Conservation (phyloP, 1,140 invertebrate genomes). For the Drosophila bifasciata region DNA sequence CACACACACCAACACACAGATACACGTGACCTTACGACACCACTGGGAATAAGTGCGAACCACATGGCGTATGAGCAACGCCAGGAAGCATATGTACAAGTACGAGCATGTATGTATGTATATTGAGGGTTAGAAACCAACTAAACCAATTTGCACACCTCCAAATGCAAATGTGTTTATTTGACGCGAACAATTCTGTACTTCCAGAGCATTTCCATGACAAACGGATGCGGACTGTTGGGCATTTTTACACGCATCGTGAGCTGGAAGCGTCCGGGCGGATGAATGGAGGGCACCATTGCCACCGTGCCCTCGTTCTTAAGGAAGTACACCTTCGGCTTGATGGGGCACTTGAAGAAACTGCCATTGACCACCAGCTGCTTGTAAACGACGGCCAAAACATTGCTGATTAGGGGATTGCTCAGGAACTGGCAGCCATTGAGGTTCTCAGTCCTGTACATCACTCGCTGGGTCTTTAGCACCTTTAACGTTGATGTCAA, state of each 20-base stretch:
- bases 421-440: constrained; percentile 42
- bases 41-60: constrained; percentile 49
- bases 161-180: constrained; percentile 48
- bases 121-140: constrained; percentile 33
- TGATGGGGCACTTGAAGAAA: constrained; percentile 54
- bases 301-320: background rate
- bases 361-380: constrained; percentile 49
- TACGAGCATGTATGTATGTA: background rate
- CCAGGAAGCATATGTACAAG: constrained; percentile 1
- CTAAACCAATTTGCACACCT: constrained; percentile 44
- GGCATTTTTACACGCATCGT: constrained; percentile 18
- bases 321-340: constrained; percentile 27
- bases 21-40: constrained; percentile 53
- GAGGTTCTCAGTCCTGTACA: constrained; percentile 39
- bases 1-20: constrained; percentile 29
- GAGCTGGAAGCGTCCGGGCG: constrained; percentile 30
- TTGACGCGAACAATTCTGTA: constrained; percentile 42
- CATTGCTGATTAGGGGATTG: constrained; percentile 28
- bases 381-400: constrained; percentile 20
- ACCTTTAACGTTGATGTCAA: constrained; percentile 30
- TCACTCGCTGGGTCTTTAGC: constrained; percentile 12
- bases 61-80: constrained; percentile 45
- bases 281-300: constrained; percentile 13
- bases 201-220: constrained; percentile 54
- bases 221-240: constrained; percentile 10